Evolutionary conservation across 2,888 invertebrate genomes (phyloP), one percentile per base, ranked within the genome.

Genomic region (Scrobipalpa costella): DNA sequence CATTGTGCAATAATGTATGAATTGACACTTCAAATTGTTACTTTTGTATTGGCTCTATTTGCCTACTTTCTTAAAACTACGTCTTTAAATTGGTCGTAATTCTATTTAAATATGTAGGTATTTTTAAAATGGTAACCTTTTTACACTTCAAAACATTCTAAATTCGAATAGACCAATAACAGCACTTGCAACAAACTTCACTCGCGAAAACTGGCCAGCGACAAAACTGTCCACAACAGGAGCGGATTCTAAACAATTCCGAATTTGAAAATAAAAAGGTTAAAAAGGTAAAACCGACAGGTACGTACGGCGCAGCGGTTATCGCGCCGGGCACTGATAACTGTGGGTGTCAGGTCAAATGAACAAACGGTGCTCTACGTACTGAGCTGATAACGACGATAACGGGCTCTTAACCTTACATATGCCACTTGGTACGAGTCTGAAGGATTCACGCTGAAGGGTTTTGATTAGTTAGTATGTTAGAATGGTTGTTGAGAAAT

Each of bases 331-430:
- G 71, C 84, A 88, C 89, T 91, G 90, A 91, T 90, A 90, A 89
- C 86, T 85, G 81, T 79, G 80, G 80, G 85, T 91, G 90, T 90
- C 91, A 91, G 91, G 91, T 91, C 91, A 91, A 91, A 91, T 86
- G 90, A 87, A 84, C 90, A 91, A 89, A 87, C 85, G 88, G 88
- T 87, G 86, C 88, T 50, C 84, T 84, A 84, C 79, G 81, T 76
- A 74, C 73, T 73, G 67, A 64, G 64, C 64, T 89, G 90, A 90
- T 90, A 90, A 90, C 76, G 67, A 50, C 81, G 90, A 90, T 90
- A 90, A 86, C 83, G 83, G 90, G 89, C 90, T 91, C 90, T 90
- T 91, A 90, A 91, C 90, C 90, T 90, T 90, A 85, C 80, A 79
- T 74, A 75, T 76, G 80, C 75, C 79, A 81, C 83, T 79, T 74